Evolutionary conservation across 2,888 invertebrate species (phyloP).

Genomic region (Dorcus parallelipipedus): DNA sequence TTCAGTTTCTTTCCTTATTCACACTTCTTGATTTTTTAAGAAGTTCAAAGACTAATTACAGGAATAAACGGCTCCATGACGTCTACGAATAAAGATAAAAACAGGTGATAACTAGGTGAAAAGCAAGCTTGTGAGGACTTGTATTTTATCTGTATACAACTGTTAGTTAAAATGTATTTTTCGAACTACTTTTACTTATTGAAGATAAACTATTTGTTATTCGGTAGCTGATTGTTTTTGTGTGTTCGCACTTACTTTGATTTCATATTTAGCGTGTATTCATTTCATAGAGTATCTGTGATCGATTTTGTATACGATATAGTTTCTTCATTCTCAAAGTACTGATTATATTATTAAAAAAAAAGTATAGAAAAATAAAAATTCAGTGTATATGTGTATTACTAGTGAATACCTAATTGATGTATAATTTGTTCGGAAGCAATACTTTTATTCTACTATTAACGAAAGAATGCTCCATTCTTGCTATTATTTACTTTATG

Average conservation of each 20-base stretch:
- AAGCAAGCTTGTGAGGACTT: background rate
- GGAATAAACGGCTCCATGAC: no score
- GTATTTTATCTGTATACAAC: background rate
- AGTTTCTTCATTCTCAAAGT: constrained; percentile 10
- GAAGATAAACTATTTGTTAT: background rate
- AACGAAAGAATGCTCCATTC: background rate
- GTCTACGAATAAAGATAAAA: background rate
- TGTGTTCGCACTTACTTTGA: background rate
- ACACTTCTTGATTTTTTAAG: no score
- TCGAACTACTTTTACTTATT: constrained; percentile 1
- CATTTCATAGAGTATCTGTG: constrained; percentile 36
- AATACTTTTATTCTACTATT: background rate
- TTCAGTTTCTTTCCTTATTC: no score
- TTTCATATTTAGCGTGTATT: constrained; percentile 6
- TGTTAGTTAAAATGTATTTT: constrained; percentile 1
- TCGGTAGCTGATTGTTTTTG: background rate
- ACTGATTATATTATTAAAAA: background rate
- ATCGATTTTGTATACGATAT: constrained; percentile 41
- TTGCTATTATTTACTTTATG: background rate
- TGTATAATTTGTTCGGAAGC: no score
- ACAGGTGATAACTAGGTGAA: background rate
- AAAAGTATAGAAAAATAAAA: constrained; percentile 4
- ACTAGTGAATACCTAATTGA: background rate
- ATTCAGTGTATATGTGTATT: constrained; percentile 11
- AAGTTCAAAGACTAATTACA: no score